Evolutionary conservation across 2,113 vertebrate genomes (phyloP), one percentile per base, ranked within the genome.

Genomic region (Speoplatyrhinus poulsoni): DNA sequence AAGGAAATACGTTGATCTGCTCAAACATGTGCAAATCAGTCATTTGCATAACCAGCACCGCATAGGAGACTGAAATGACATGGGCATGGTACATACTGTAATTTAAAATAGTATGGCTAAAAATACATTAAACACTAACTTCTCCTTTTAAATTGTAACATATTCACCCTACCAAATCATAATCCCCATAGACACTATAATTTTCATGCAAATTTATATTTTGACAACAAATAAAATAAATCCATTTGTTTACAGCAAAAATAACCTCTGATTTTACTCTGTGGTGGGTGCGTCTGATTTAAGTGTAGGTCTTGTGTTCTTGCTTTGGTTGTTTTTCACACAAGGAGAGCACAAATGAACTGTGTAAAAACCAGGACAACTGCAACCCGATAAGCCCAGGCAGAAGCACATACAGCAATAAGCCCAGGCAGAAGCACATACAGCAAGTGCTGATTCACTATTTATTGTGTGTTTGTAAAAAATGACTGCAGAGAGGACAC

Each of bases 281-380:
- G 11, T 15, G 15, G 62, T 63, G 3, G 16, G 0, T 8, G 13
- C 5, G 16, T 17, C 53, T n/a, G 26, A 59, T 10, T 60, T 1
- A 16, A 5, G 46, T 6, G 8, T 62, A 52, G 12, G 1, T 52
- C 53, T 47, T 55, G 9, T 50, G 56, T 48, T 49, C 47, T 5
- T 11, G 50, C 65, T 61, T 59, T 36, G 64, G 60, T 69, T 17
- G 47, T 69, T 62, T 59, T 55, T 62, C 36, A 32, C 53, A 12
- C 13, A 73, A 47, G 17, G 26, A 65, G 16, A 76, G 17, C 12
- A 47, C 36, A 49, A 10, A 13, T 16, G 41, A n/a, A 15, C 41
- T 46, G 36, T 55, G 15, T 16, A 69, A 53, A 76, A 46, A 73
- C 61, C 9, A 7, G 60, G 58, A 70, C 48, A n/a, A 46, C 69